Evolutionary conservation across 2,797 vertebrate species (phyloP).

Genomic region (Austrolebias charrua): DNA sequence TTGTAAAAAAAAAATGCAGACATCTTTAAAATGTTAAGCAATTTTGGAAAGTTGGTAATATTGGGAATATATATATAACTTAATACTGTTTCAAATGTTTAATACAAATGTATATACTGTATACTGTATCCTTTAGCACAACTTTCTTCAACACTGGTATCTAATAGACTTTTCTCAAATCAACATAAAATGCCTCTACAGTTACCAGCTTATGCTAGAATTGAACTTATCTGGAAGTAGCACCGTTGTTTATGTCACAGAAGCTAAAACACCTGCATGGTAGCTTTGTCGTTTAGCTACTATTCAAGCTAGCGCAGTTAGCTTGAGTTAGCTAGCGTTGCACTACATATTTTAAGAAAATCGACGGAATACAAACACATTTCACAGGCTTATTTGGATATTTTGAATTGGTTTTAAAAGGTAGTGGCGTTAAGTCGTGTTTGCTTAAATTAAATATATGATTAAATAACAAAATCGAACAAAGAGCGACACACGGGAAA

Average conservation of each 20-base stretch:
- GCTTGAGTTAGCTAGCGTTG: constrained; percentile 17
- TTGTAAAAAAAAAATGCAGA: no score
- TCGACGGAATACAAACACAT: neutral
- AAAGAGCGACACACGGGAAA: constrained; percentile 32
- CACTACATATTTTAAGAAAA: neutral
- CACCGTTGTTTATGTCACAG: neutral
- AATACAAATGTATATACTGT: no score
- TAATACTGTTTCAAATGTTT: no score
- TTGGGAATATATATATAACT: no score
- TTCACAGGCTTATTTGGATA: fast-evolving
- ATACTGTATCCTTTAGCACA: neutral
- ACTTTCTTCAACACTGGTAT: neutral
- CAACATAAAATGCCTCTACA: no score
- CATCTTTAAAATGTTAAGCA: no score
- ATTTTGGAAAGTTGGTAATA: no score
- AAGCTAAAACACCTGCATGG: neutral
- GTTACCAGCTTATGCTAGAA: neutral
- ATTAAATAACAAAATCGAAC: constrained; percentile 13
- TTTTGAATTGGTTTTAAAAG: fast-evolving
- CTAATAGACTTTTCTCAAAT: neutral
- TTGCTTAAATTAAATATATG: neutral
- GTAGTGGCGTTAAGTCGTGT: fast-evolving
- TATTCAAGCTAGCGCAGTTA: constrained; percentile 25
- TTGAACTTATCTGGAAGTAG: no score
- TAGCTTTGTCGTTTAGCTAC: constrained; percentile 9